phyloP scores from a whole-genome alignment of 2,888 invertebrate genomes.

The Osmoderma eremita region DNA sequence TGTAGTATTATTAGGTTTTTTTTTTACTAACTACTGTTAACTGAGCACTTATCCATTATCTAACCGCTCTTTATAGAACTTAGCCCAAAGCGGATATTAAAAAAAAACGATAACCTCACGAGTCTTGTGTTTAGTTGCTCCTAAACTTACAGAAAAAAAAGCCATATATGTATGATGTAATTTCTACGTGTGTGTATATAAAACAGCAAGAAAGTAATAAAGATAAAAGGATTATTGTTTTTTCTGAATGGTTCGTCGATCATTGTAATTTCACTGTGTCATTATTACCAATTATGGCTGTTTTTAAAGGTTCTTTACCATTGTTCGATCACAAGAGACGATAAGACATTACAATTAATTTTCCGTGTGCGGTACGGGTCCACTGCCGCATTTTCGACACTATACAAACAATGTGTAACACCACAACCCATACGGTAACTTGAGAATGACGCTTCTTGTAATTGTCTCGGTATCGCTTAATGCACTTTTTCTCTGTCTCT shows the following conservation, averaged over 20 bases:
- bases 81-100: too few species aligned
- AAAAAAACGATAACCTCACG: too few species aligned
- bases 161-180: background rate
- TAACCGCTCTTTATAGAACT: too few species aligned
- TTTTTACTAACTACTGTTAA: too few species aligned
- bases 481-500: slow-evolving; percentile 10
- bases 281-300: slow-evolving; percentile 24
- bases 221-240: slow-evolving; percentile 22
- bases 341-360: slow-evolving; percentile 7
- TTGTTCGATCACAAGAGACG: slow-evolving; percentile 24
- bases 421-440: background rate
- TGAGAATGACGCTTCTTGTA: slow-evolving; percentile 14
- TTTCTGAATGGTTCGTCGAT: slow-evolving; percentile 12
- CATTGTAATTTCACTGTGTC: slow-evolving; percentile 25
- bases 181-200: background rate
- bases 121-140: background rate
- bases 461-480: slow-evolving; percentile 21
- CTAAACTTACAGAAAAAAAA: background rate
- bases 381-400: background rate
- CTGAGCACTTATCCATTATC: too few species aligned
- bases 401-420: background rate
- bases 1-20: too few species aligned
- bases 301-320: slow-evolving; percentile 15
- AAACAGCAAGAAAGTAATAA: slow-evolving; percentile 30
- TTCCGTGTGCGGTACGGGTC: slow-evolving; percentile 6